Evolutionary conservation across 2,113 vertebrate species (phyloP).

Genomic region (Corapipo altera): DNA sequence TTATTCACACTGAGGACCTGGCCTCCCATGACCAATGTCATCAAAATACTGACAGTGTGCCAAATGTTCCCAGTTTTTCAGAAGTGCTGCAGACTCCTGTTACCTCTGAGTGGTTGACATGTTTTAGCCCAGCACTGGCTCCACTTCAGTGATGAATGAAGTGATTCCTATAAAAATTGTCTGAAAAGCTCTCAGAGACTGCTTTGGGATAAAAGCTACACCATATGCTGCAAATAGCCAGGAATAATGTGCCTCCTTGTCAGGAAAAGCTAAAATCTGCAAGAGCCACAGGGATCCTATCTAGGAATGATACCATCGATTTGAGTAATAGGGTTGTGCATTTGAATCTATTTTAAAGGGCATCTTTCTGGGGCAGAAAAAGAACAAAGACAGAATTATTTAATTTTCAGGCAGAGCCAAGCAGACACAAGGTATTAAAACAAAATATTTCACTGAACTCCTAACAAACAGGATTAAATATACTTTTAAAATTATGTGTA

Average conservation of each 20-base stretch:
- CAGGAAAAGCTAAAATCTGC: neutral
- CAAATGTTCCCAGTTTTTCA: neutral
- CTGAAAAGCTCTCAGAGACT: constrained; percentile 5
- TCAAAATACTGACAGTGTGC: neutral
- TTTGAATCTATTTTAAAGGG: neutral
- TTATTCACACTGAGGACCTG: neutral
- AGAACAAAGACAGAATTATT: neutral
- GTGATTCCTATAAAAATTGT: neutral
- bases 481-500: neutral
- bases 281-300: neutral
- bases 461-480: neutral
- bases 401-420: neutral
- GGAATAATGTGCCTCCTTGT: neutral
- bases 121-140: neutral
- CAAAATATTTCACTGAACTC: neutral
- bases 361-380: neutral
- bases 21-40: fast-evolving
- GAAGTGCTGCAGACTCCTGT: neutral
- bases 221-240: neutral
- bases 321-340: neutral
- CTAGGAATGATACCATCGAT: neutral
- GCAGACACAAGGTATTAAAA: neutral
- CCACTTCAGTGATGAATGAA: neutral
- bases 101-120: neutral
- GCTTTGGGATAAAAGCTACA: constrained; percentile 9